Evolutionary conservation across 2,797 vertebrate genomes (phyloP).

Genomic region (Botia almorhae): DNA sequence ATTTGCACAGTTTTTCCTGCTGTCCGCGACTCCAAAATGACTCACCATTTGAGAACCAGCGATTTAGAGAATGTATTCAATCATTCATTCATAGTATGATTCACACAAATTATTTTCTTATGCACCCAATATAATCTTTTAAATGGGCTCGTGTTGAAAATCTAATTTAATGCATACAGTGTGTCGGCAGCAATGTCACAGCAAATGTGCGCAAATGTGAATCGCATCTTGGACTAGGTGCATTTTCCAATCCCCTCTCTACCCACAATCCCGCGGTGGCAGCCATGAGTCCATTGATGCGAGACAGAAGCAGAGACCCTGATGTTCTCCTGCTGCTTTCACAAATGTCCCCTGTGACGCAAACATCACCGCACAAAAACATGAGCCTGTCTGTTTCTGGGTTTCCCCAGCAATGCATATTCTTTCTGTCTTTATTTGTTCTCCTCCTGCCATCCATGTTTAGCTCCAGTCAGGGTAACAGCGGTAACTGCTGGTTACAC

Average conservation of each 20-base stretch:
- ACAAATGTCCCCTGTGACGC: conserved; percentile 51
- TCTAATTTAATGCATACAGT: conserved; percentile 46
- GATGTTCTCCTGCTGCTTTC: conserved; percentile 50
- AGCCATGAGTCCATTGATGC: conserved; percentile 42
- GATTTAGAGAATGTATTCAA: no score
- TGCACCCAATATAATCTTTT: no score
- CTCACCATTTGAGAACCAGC: no score
- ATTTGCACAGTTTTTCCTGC: background rate
- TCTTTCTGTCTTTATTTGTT: background rate
- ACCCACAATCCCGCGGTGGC: background rate
- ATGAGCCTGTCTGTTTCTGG: conserved; percentile 48
- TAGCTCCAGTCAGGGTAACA: conserved; percentile 1
- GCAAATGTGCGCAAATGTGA: background rate
- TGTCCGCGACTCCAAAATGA: background rate
- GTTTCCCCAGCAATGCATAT: no score
- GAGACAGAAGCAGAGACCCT: conserved; percentile 42
- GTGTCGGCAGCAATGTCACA: background rate
- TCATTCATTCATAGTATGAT: no score
- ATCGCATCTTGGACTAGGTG: background rate
- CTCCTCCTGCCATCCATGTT: conserved; percentile 7
- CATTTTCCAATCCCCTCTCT: conserved; percentile 17
- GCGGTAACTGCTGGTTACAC: conserved; percentile 59
- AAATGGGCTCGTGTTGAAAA: background rate
- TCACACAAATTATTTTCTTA: no score
- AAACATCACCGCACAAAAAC: conserved; percentile 48